Evolutionary conservation across 2,113 vertebrate genomes (phyloP), one percentile per base, ranked within the genome.

Genomic region (Muscicapa adusta): DNA sequence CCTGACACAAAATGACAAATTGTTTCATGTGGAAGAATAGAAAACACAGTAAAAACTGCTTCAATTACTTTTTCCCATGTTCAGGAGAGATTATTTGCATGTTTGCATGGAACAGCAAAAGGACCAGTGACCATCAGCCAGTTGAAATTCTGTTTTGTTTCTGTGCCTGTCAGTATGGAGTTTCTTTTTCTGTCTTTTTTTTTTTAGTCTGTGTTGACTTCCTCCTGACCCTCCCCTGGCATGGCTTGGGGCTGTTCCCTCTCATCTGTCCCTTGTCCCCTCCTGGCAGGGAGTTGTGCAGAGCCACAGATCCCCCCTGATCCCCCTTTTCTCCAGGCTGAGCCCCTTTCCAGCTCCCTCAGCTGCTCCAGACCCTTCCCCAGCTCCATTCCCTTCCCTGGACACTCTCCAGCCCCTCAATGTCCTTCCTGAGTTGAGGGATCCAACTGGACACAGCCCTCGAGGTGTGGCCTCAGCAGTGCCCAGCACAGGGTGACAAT

Each of bases 191-290:
- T 25, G 0, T 58, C 19, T 71, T 74, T 85, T 57, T 85, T 57
- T 48, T 54, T 58, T 45, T 50, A 57, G 24, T 72, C 17, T 28
- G 2, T 45, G 12, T 58, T 40, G 38, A 36, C 15, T 14, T 82
- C 9, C 51, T 62, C 5, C 14, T 34, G 10, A 18, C 0, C 42
- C 20, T 56, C 10, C 16, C 29, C 25, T 34, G 40, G 24, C 29
- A 1, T 29, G n/a, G 1, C 18, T 1, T 31, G 74, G 54, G 56
- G 56, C 29, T 0, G 0, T 40, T 70, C n/a, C 74, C 16, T 56
- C 40, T 31, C 29, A 8, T 78, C 65, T 71, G 56, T 78, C 56
- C 47, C 65, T 47, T 68, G 45, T 36, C 54, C 63, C 47, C 73
- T 68, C 62, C 62, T 76, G 53, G 1, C 83, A 68, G 72, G 34